phyloP scores from a whole-genome alignment of 2,113 vertebrate genomes.

The Perccottus glenii region DNA sequence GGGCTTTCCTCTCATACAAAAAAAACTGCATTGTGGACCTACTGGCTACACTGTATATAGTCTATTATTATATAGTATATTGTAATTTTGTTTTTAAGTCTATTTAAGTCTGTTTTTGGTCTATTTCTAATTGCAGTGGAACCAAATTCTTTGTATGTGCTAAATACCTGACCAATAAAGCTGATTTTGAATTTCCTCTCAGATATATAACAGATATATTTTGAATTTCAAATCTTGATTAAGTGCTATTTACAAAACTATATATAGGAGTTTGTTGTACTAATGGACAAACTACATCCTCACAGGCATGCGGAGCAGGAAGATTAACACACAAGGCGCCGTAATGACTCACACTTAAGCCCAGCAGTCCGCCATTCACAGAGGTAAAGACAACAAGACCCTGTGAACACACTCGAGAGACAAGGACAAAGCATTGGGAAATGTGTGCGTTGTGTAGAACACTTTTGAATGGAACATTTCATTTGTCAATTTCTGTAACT shows the following conservation, averaged over 20 bases:
- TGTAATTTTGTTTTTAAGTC: no score
- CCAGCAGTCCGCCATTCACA: slow-evolving; percentile 8
- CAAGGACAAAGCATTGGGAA: slow-evolving; percentile 16
- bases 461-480: slow-evolving; percentile 27
- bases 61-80: no score
- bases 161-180: no score
- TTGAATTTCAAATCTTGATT: no score
- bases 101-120: no score
- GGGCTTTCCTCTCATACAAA: no score
- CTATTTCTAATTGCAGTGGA: no score
- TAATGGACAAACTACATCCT: background rate
- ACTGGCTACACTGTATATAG: no score
- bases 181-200: no score
- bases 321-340: slow-evolving; percentile 1
- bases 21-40: no score
- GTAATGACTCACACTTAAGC: slow-evolving; percentile 15
- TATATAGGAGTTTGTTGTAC: background rate
- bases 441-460: slow-evolving; percentile 19
- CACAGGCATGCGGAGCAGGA: background rate
- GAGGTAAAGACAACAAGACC: slow-evolving; percentile 2
- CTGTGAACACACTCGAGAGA: slow-evolving; percentile 3
- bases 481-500: slow-evolving; percentile 48
- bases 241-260: background rate
- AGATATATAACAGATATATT: no score
- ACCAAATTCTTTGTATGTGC: no score